Evolutionary conservation across 2,113 vertebrate genomes (phyloP).

Genomic region (Clarias batrachus): DNA sequence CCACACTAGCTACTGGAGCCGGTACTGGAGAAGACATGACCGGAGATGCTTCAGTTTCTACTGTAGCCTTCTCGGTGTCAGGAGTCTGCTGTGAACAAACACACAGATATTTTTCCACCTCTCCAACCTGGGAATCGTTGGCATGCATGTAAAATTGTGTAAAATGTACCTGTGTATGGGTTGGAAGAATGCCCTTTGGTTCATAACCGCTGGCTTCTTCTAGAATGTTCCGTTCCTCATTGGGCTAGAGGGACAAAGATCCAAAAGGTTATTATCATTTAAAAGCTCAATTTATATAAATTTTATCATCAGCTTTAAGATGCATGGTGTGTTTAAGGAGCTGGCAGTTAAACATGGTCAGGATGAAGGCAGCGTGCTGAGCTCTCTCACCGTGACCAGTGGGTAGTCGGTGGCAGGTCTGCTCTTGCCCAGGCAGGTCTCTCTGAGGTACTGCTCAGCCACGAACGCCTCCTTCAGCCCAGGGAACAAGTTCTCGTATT

Average conservation of each 20-base stretch:
- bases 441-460: conserved; percentile 86
- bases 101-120: background rate
- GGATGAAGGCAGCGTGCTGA: background rate
- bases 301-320: background rate
- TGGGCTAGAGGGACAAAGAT: conserved; percentile 75
- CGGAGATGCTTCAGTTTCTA: conserved; percentile 21
- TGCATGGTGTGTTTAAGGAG: background rate
- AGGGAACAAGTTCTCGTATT: conserved; percentile 97
- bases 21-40: conserved; percentile 29
- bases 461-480: conserved; percentile 92
- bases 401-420: conserved; percentile 89
- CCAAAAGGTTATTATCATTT: background rate
- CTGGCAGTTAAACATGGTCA: background rate
- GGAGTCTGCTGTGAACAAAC: conserved; percentile 42
- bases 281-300: background rate
- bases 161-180: conserved; percentile 67
- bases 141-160: background rate
- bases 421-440: conserved; percentile 72
- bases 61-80: conserved; percentile 50
- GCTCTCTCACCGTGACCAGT: conserved; percentile 82
- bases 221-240: conserved; percentile 93
- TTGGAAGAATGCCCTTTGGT: conserved; percentile 67
- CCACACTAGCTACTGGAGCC: conserved; percentile 43
- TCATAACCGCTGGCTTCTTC: conserved; percentile 89
- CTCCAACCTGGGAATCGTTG: too few relatives aligned